These are phyloP conservation scores for Chymomyza amoena DNA, from an alignment of 2,888 invertebrate genomes.

Conservation along the genomic window DNA sequence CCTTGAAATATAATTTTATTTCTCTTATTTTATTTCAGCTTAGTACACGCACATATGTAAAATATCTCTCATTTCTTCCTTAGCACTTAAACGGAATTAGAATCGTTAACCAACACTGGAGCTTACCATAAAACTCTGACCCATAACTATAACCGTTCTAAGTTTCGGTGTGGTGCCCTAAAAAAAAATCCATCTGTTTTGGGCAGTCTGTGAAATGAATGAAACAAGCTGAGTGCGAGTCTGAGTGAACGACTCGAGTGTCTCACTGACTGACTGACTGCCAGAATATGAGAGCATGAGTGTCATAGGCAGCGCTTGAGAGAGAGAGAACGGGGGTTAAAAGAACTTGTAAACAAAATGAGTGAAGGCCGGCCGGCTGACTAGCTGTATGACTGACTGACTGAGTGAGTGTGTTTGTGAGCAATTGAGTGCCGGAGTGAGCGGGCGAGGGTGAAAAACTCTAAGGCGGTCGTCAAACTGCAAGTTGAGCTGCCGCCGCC, in stretches of 20 bases:
- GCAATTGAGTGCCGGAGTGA: not conserved
- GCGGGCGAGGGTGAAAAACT: not conserved
- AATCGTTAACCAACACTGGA: not conserved
- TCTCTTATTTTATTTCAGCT: too few relatives aligned
- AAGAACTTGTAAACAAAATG: not conserved
- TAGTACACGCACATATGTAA: too few relatives aligned
- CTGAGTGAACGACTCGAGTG: constrained; percentile 16
- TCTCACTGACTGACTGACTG: constrained; percentile 10
- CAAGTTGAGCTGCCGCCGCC: not conserved
- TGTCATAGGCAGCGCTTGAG: not conserved
- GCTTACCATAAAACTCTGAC: not conserved
- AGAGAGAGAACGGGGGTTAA: not conserved
- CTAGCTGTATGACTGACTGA: not conserved
- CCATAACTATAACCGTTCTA: not conserved
- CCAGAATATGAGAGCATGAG: not conserved
- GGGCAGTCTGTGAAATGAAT: not conserved
- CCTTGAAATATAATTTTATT: too few relatives aligned
- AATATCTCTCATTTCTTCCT: too few relatives aligned
- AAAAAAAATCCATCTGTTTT: not conserved
- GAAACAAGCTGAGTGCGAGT: constrained; percentile 14
- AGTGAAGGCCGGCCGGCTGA: not conserved
- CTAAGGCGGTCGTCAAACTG: not conserved
- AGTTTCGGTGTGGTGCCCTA: not conserved
- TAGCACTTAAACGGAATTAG: not conserved
- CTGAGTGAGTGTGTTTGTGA: not conserved